Percentiles rank a stretch among this genome's conserved stretches.
phyloP scores from a whole-genome alignment of 2,888 invertebrate genomes.

The Busseola fusca region DNA sequence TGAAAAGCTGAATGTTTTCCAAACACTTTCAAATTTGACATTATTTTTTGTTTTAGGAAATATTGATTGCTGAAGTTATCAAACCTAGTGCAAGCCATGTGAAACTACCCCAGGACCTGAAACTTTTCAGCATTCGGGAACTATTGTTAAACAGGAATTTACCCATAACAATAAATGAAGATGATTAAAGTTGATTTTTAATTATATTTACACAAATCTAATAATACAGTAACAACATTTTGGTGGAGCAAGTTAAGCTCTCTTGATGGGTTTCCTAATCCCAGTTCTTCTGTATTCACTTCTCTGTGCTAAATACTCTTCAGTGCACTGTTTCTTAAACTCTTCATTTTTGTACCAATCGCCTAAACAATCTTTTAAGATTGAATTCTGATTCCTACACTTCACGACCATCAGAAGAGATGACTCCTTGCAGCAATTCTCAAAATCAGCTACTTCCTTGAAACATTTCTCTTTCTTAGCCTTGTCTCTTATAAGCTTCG shows the following conservation, averaged over 20 bases:
- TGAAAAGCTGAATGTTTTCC: too few species aligned
- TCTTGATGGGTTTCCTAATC: constrained; percentile 88
- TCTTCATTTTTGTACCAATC: constrained; percentile 94
- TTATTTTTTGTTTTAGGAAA: constrained; percentile 87
- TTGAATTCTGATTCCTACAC: constrained; percentile 92
- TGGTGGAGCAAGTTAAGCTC: constrained; percentile 71
- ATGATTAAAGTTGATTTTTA: constrained; percentile 73
- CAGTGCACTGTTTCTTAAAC: constrained; percentile 92
- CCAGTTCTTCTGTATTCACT: constrained; percentile 95
- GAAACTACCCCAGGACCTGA: constrained; percentile 85
- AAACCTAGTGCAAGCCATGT: constrained; percentile 69
- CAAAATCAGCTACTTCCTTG: constrained; percentile 92
- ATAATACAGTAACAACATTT: constrained; percentile 47
- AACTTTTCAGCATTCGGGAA: constrained; percentile 90
- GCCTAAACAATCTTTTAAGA: constrained; percentile 91
- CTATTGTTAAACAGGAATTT: constrained; percentile 90
- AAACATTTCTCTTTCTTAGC: constrained; percentile 94
- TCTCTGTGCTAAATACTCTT: constrained; percentile 94
- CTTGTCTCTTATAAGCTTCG: constrained; percentile 95
- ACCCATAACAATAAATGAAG: constrained; percentile 81
- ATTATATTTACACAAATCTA: constrained; percentile 72
- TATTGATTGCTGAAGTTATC: constrained; percentile 91
- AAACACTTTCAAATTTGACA: too few species aligned
- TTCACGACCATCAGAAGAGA: constrained; percentile 92
- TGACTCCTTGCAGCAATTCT: constrained; percentile 92